These are phyloP conservation scores for Xiphias gladius DNA, from an alignment of 2,113 vertebrate species.

Conservation along the genomic window DNA sequence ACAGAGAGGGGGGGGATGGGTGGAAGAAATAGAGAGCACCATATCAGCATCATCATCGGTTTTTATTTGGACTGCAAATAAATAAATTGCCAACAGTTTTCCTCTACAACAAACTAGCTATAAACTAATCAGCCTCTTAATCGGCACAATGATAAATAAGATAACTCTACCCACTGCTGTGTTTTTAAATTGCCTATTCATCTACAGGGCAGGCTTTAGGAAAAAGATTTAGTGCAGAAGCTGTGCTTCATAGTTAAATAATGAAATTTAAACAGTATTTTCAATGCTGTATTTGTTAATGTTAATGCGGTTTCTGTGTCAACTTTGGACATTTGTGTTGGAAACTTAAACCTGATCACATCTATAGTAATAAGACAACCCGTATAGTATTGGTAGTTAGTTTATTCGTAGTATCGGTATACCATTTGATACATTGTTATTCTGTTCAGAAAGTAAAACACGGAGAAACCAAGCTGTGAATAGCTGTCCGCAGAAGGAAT, in stretches of 20 bases:
- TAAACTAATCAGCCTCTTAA: slow-evolving; percentile 77
- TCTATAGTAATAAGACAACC: slow-evolving; percentile 9
- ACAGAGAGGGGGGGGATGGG: slow-evolving; percentile 1
- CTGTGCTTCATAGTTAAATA: slow-evolving; percentile 61
- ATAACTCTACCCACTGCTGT: slow-evolving; percentile 78
- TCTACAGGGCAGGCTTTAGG: slow-evolving; percentile 66
- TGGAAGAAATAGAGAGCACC: slow-evolving; percentile 1
- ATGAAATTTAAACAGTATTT: slow-evolving; percentile 61
- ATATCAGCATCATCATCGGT: slow-evolving; percentile 55
- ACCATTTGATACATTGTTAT: neutral
- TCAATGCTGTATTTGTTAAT: slow-evolving; percentile 27
- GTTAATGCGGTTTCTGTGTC: slow-evolving; percentile 46
- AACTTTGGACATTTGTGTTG: slow-evolving; percentile 38
- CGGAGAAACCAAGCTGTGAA: slow-evolving; percentile 29
- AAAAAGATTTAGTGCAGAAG: slow-evolving; percentile 38
- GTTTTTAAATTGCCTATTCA: slow-evolving; percentile 83
- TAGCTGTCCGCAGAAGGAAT: slow-evolving; percentile 21
- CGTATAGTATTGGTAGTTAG: neutral
- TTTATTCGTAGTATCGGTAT: neutral
- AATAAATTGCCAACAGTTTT: slow-evolving; percentile 66
- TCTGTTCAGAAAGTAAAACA: slow-evolving; percentile 25
- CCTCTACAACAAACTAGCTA: slow-evolving; percentile 57
- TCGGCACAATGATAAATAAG: slow-evolving; percentile 76
- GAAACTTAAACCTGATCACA: slow-evolving; percentile 39
- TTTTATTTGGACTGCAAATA: slow-evolving; percentile 59